Evolutionary conservation across 2,797 vertebrate species (phyloP).

Genomic region (Pantherophis alleghaniensis): DNA sequence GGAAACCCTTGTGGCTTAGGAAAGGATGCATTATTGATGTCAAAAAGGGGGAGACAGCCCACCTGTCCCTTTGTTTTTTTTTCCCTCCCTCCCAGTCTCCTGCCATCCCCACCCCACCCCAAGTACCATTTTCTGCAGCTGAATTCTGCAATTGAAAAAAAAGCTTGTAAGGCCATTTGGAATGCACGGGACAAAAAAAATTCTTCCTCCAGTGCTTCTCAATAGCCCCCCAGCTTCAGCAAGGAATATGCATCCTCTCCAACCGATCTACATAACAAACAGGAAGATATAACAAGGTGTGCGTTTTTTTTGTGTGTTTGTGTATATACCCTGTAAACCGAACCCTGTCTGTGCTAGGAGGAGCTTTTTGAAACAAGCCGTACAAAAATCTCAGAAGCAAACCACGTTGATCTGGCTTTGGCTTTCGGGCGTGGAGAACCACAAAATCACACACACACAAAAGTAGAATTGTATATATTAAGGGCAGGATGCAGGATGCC

Average conservation of each 20-base stretch:
- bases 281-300: background rate
- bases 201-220: background rate
- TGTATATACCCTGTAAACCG: conserved; percentile 32
- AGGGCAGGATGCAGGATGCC: background rate
- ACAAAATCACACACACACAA: background rate
- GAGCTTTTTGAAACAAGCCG: background rate
- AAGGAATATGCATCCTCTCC: background rate
- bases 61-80: background rate
- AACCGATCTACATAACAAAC: background rate
- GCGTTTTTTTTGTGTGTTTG: background rate
- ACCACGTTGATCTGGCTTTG: background rate
- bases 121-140: background rate
- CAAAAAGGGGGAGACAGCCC: background rate
- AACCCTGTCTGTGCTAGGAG: conserved; percentile 10
- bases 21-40: background rate
- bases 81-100: background rate
- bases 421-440: background rate
- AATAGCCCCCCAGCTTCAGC: background rate
- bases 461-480: background rate
- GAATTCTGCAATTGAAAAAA: background rate
- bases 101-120: background rate
- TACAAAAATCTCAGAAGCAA: background rate
- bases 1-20: background rate
- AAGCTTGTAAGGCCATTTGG: background rate
- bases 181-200: background rate